Evolutionary conservation across 1,140 invertebrate species (phyloP).

Genomic region (Rhopalosiphum padi): DNA sequence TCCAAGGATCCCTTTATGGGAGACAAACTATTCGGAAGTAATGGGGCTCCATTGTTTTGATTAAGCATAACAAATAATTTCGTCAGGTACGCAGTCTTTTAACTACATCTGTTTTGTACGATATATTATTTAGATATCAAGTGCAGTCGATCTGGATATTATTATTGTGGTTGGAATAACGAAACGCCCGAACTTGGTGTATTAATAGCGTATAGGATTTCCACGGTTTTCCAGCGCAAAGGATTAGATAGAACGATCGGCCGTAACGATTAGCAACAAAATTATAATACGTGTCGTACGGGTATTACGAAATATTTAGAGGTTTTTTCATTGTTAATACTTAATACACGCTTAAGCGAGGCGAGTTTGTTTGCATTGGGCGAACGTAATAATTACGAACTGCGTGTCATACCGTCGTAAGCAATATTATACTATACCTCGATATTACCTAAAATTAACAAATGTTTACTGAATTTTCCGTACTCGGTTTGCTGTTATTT

Average conservation of each 20-base stretch:
- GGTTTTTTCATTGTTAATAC: neutral
- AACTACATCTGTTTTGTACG: neutral
- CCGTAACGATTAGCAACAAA: neutral
- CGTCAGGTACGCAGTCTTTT: neutral
- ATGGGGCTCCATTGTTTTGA: neutral
- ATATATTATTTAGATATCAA: constrained; percentile 15
- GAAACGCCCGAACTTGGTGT: neutral
- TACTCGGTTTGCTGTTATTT: neutral
- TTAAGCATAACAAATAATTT: constrained; percentile 1
- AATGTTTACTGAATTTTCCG: neutral
- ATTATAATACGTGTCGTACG: constrained; percentile 6
- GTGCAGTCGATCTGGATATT: neutral
- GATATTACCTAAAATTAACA: neutral
- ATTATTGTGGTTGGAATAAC: neutral
- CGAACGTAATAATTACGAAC: neutral
- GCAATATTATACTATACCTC: neutral
- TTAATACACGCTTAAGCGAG: neutral
- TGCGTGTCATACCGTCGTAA: neutral
- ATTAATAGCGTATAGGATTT: neutral
- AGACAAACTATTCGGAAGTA: constrained; percentile 7
- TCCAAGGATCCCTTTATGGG: neutral
- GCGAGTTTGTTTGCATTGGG: neutral
- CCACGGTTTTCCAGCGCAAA: neutral
- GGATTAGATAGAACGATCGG: neutral
- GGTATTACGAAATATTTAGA: neutral